Base-by-base conservation (phyloP, 2,797 vertebrate genomes). In the Chaetodon trifasciatus region DNA sequence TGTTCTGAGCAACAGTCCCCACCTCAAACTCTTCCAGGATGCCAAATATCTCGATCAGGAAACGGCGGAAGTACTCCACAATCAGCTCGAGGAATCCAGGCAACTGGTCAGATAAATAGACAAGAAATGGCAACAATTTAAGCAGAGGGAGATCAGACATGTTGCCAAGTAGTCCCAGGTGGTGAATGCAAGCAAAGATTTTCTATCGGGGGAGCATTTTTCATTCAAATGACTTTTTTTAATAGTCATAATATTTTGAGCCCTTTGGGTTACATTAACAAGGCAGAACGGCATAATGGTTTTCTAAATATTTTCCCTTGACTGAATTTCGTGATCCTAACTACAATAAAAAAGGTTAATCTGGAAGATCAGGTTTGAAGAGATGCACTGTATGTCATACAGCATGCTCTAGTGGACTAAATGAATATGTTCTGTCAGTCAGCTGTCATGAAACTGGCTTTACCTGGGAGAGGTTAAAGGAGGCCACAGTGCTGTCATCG, bases 401-500 rank as follows among this genome's bases (percentile, higher is more conserved):
- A 73, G 42, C 68, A 37, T 62, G 55, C 5, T 65, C 12, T 19
- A 17, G 28, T 1, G 1, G 13, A 1, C 16, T 62, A 32, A 70
- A 83, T 24, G 1, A 62, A 71, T 62, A 35, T 12, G 10, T 64
- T 62, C 69, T 56, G 15, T 83, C 90, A 87, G 89, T 84, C 89
- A 92, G 81, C 85, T 89, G 87, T 40, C 64, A 17, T 70, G 46
- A 46, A 44, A 63, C 23, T 17, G 28, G 5, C 58, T 84, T 89
- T 88, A 99, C 98, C 97, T 99, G 98, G 72, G 97, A 97, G 78
- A 99, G 97, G 86, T 96, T 98, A 92, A 99, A 99, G 85, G 98
- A 98, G 86, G 97, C 96, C 39, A 99, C 97, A 0, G 98, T 99
- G 94, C 96, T 98, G 95, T 99, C 98, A 35, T 99, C 98, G 47